A percentile compares a stretch with the other conserved stretches of the same genome.
These are phyloP conservation scores for Kryphioiulus occultus DNA, from an alignment of 2,888 invertebrate species.

Conservation along the genomic window DNA sequence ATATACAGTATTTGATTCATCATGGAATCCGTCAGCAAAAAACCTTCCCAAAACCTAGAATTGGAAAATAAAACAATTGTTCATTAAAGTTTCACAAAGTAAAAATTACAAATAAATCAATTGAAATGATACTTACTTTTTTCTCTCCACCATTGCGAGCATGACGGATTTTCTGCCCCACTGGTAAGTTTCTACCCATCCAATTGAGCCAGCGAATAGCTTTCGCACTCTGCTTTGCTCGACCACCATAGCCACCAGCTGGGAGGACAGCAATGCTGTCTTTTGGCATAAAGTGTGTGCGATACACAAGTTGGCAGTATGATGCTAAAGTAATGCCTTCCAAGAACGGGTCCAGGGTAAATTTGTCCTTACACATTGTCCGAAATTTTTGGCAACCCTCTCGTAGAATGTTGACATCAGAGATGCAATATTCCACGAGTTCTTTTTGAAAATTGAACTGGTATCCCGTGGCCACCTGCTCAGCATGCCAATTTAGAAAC, in stretches of 20 bases:
- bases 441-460: not conserved
- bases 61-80: not conserved
- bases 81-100: not conserved
- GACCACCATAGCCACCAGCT: not conserved
- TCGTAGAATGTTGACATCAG: not conserved
- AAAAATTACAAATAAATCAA: not conserved
- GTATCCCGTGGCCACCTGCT: not conserved
- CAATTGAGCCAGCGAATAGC: not conserved
- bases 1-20: too few species aligned
- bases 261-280: not conserved
- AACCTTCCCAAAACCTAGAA: not conserved
- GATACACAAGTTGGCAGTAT: not conserved
- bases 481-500: not conserved
- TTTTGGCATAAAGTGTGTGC: not conserved
- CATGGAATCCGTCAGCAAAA: not conserved
- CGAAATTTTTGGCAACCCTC: not conserved
- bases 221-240: not conserved
- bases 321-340: not conserved
- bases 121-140: not conserved
- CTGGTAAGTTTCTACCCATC: not conserved
- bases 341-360: not conserved
- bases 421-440: not conserved
- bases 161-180: not conserved
- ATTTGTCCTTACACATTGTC: not conserved
- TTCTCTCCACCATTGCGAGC: not conserved